These are phyloP conservation scores for Falco cherrug DNA, from an alignment of 2,797 vertebrate genomes.

Conservation along the genomic window DNA sequence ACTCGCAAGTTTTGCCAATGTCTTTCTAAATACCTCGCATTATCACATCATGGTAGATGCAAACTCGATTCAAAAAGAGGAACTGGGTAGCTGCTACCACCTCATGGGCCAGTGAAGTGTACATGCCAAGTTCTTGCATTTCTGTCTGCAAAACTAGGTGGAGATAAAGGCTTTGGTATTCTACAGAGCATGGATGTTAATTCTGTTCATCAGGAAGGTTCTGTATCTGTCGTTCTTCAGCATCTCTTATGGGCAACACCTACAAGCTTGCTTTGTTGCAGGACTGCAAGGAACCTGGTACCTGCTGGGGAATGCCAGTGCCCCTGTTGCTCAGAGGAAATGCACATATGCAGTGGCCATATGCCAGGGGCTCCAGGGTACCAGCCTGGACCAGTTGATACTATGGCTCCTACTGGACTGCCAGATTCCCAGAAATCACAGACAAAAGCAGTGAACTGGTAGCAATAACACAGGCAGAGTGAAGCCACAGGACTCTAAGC, in stretches of 20 bases:
- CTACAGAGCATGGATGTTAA: fast-evolving
- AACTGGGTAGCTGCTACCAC: not conserved
- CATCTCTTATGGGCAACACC: not conserved
- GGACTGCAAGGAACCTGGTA: not conserved
- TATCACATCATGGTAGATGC: not conserved
- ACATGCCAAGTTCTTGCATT: not conserved
- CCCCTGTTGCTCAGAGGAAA: fast-evolving
- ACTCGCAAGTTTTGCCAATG: not conserved
- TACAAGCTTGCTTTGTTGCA: not conserved
- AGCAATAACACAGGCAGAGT: not conserved
- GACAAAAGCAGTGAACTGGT: not conserved
- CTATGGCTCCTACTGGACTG: not conserved
- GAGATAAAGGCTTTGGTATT: not conserved
- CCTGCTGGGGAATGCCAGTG: not conserved
- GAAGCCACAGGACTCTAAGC: not conserved
- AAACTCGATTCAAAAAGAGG: not conserved
- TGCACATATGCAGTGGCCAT: not conserved
- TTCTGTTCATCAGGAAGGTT: not conserved
- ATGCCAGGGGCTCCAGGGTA: not conserved
- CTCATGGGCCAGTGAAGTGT: not conserved
- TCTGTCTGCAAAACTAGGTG: not conserved
- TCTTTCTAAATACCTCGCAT: not conserved
- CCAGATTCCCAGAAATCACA: not conserved
- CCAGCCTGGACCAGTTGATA: not conserved
- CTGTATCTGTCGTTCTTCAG: not conserved